A percentile compares a stretch with the other conserved stretches of the same genome.
phyloP scores from a whole-genome alignment of 2,113 vertebrate species.

The Ardeotis arabs region DNA sequence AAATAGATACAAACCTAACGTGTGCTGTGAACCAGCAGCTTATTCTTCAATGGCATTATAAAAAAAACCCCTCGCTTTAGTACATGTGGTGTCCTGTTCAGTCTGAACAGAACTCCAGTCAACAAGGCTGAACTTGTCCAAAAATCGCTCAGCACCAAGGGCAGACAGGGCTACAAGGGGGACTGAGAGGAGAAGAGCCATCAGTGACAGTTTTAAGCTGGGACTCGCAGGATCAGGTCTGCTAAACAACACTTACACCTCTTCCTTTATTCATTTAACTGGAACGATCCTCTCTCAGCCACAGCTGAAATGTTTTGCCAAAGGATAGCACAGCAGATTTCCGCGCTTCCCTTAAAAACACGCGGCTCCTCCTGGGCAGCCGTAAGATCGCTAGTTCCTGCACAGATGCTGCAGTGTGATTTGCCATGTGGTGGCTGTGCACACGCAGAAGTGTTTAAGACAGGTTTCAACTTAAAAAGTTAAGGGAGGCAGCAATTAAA shows the following conservation, averaged over 20 bases:
- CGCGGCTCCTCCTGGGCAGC: background rate
- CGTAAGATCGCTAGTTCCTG: accelerated
- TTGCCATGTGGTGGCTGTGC: background rate
- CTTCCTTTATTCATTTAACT: background rate
- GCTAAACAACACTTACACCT: background rate
- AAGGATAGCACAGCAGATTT: background rate
- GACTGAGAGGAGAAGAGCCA: background rate
- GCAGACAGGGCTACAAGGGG: background rate
- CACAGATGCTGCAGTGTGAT: background rate
- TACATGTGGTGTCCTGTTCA: background rate
- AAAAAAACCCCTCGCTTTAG: background rate
- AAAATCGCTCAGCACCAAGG: background rate
- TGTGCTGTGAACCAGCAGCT: background rate
- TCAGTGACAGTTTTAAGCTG: background rate
- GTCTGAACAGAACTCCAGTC: background rate
- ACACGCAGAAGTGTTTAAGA: background rate
- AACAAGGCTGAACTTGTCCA: background rate
- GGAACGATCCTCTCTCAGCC: background rate
- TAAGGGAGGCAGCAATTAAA: background rate
- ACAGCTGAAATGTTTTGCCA: background rate
- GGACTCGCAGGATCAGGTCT: background rate
- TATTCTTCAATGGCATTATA: background rate
- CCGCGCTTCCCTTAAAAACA: background rate
- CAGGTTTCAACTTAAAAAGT: background rate
- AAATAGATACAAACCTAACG: background rate